These are phyloP conservation scores for Podilymbus podiceps DNA, from an alignment of 2,113 vertebrate species.

Conservation along the genomic window DNA sequence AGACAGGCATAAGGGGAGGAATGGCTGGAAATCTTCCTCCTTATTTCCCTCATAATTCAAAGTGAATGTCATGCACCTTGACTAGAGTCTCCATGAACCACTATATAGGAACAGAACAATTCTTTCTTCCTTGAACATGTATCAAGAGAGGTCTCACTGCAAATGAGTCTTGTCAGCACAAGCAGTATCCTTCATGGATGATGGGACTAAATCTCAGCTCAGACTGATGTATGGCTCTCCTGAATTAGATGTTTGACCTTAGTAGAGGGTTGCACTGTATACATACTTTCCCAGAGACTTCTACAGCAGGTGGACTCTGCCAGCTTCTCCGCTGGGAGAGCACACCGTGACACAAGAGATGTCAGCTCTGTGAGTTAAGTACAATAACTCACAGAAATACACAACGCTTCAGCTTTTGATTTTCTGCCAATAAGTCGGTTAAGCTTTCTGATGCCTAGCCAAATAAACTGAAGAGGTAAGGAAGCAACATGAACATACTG, in stretches of 20 bases:
- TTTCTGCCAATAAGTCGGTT: neutral
- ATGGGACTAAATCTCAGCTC: neutral
- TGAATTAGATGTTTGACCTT: neutral
- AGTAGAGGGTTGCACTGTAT: neutral
- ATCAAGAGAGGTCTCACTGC: neutral
- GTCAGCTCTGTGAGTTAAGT: neutral
- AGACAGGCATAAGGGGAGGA: neutral
- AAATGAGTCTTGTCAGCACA: conserved; percentile 7
- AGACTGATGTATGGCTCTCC: neutral
- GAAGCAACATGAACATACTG: neutral
- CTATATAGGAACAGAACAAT: neutral
- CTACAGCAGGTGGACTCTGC: neutral
- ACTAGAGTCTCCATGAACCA: neutral
- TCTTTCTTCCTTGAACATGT: neutral
- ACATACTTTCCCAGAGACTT: neutral
- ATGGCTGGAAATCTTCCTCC: neutral
- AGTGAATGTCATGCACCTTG: fast-evolving
- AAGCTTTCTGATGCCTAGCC: neutral
- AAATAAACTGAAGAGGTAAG: neutral
- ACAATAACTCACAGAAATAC: neutral
- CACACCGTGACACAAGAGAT: neutral
- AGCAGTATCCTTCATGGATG: conserved; percentile 2
- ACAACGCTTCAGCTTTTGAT: neutral
- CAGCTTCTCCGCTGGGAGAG: neutral
- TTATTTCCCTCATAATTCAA: neutral